Evolutionary conservation across 2,888 invertebrate genomes (phyloP), one percentile per base, ranked within the genome.

Genomic region (Margaritifera margaritifera): DNA sequence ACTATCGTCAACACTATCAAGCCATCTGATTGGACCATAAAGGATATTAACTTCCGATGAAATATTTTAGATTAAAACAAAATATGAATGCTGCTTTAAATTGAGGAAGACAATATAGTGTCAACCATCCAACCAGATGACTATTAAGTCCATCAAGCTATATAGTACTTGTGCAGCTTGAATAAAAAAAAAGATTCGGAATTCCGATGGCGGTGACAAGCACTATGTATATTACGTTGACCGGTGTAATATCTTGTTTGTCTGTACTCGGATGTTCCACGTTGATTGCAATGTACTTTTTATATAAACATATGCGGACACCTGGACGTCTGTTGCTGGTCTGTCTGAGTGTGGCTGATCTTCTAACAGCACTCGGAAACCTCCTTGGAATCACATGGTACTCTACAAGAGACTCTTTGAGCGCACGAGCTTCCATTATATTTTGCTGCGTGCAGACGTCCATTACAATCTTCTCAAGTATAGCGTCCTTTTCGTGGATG

Each of bases 381-480:
- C 61, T 82, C 52, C 53, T 79, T 15, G 81, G 81, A 3, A 75
- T 81, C 18, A 65, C 71, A 20, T 78, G 79, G 78, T 74, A 70
- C 22, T 55, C 68, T 1, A 58, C 60, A 53, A 53, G 66, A 0
- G 61, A 68, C 42, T 65, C 57, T 6, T 11, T 54, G 1, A 51
- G 60, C 2, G 54, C 61, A 56, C 25, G 54, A 6, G 56, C 68
- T 22, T 76, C 66, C 53, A 68, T 75, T 74, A 69, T 57, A 4
- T 78, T 70, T 56, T 80, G 79, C 68, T 68, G 69, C 61, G 67
- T 75, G 22, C 84, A 82, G 52, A 74, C 77, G 53, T 69, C 78
- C n/a, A 31, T 82, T 53, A 82, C 82, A 15, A 78, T 80, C 27
- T 81, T 78, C 74, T 83, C 80, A 66, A 82, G 81, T 66, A 79